phyloP scores from a whole-genome alignment of 92 coral and sea anemone genomes.

The Porites cylindrica region DNA sequence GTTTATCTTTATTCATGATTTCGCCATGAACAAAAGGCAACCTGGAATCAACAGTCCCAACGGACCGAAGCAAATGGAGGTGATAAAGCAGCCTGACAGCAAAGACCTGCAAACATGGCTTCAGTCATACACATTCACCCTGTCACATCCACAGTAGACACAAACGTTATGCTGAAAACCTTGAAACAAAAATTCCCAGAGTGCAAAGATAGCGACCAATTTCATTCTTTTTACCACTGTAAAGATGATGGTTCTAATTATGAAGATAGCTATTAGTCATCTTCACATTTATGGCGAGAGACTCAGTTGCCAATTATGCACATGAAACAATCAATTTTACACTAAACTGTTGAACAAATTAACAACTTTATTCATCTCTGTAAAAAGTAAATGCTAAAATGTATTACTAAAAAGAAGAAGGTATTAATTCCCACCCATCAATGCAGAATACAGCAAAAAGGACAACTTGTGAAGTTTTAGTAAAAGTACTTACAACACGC shows the following conservation, averaged over 20 bases:
- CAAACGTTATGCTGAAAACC: slow-evolving; percentile 30
- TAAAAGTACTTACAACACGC: background rate
- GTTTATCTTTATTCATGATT: no score
- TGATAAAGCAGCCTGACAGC: slow-evolving; percentile 47
- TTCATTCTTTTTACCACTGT: no score
- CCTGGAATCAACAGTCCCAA: no score
- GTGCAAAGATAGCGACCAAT: no score
- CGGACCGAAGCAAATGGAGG: background rate
- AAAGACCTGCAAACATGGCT: slow-evolving; percentile 49
- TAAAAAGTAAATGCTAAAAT: slow-evolving; percentile 6
- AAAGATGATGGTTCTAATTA: slow-evolving; percentile 11
- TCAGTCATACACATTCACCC: slow-evolving; percentile 40
- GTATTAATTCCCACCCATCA: slow-evolving; percentile 43
- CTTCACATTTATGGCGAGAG: background rate
- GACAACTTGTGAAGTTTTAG: background rate
- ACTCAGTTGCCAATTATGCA: slow-evolving; percentile 17
- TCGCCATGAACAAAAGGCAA: no score
- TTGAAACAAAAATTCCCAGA: no score
- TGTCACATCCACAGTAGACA: slow-evolving; percentile 51
- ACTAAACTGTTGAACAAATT: slow-evolving; percentile 31
- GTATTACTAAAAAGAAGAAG: slow-evolving; percentile 31
- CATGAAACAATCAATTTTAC: slow-evolving; percentile 11
- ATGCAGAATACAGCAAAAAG: slow-evolving; percentile 30
- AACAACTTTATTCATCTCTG: slow-evolving; percentile 24
- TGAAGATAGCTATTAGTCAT: slow-evolving; percentile 36